Base-by-base conservation (phyloP, 2,888 invertebrate species). In the Margaritifera margaritifera region DNA sequence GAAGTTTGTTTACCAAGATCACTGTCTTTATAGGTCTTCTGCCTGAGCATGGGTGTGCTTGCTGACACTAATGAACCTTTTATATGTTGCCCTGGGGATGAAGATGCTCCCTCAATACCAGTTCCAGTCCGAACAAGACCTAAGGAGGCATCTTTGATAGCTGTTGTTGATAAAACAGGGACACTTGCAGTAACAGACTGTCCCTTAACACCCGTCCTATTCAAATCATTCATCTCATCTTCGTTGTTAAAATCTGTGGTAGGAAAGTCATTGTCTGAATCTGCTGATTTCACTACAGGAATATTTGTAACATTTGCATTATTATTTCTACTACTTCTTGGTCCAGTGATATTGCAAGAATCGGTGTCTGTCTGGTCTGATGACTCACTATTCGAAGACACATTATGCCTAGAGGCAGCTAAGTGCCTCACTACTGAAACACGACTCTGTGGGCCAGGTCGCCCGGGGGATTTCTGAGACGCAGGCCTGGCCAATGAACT, bases 211-310 rank as follows among this genome's bases (percentile, higher is more conserved):
- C 74, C 79, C 25, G 77, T 79, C 61, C 81, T 79, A 71, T 85
- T 85, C 51, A 86, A 75, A 77, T 86, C 86, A 80, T 86, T 86
- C 53, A 86, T 55, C 51, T 81, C 82, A 51, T 83, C 82, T 25
- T 81, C 75, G 76, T 83, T 80, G 67, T 84, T 85, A 68, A 86
- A 85, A 75, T 85, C 85, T 27, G 84, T 82, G 4, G 84, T 84
- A 5, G 83, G 83, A 69, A 84, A 84, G 63, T 86, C 86, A 76
- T 84, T 82, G 52, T 85, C 84, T 51, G 84, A 84, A 68, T 85
- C 85, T 20, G 82, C 80, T 22, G 85, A 85, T 62, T 78, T 75
- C 0, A 80, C 67, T 11, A 85, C 78, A 22, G 83, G 80, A 56
- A 80, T 71, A 56, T 82, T 79, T 63, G 71, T 66, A 52, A 54